Percentiles rank a stretch among this genome's conserved stretches.
Evolutionary conservation across 2,797 vertebrate genomes (phyloP).

Genomic region (Poecilia picta): DNA sequence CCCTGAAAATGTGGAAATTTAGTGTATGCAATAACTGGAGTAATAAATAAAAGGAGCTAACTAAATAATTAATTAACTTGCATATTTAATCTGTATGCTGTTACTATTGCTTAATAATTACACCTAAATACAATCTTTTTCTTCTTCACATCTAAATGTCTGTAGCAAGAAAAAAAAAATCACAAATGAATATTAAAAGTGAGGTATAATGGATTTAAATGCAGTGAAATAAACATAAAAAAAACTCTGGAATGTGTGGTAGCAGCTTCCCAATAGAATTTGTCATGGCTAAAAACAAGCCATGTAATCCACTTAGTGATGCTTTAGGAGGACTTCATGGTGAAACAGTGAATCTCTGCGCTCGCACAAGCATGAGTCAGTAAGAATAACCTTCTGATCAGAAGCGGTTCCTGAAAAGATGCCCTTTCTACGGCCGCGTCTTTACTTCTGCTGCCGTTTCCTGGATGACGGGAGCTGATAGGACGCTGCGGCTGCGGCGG

Average conservation of each 20-base stretch:
- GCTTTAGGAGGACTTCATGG: constrained; percentile 46
- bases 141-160: not conserved
- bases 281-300: constrained; percentile 55
- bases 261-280: constrained; percentile 59
- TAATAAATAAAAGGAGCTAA: not conserved
- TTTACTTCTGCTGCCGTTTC: not conserved
- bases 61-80: not conserved
- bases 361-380: constrained; percentile 11
- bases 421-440: not conserved
- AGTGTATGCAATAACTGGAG: not conserved
- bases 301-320: constrained; percentile 72
- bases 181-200: not conserved
- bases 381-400: not conserved
- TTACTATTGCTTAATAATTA: not conserved
- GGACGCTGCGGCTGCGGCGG: constrained; percentile 39
- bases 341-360: constrained; percentile 10
- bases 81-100: not conserved
- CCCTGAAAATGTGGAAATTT: not conserved
- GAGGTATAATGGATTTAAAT: not conserved
- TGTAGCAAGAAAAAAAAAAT: not conserved
- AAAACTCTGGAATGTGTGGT: constrained; percentile 22
- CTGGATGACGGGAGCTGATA: constrained; percentile 33
- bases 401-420: not conserved
- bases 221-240: not conserved
- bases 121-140: not conserved